Evolutionary conservation across 2,888 invertebrate species (phyloP).

Genomic region (Phyllotreta cruciferae): DNA sequence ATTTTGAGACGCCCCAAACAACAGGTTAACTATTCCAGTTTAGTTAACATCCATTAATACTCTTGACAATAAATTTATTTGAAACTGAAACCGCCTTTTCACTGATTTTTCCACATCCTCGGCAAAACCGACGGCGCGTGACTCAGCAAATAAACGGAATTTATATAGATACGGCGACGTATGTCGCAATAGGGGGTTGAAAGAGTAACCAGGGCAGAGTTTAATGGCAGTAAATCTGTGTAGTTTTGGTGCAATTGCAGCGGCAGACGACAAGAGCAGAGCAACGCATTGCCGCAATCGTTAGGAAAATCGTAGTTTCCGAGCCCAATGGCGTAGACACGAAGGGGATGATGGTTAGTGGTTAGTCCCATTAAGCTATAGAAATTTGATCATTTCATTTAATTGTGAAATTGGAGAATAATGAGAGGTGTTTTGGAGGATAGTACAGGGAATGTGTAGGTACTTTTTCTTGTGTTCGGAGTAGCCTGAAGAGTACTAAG

Average conservation of each 20-base stretch:
- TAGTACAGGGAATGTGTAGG: too few species aligned
- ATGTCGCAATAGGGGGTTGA: constrained; percentile 12
- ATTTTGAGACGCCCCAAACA: too few species aligned
- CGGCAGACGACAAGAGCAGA: constrained; percentile 31
- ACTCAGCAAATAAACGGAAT: too few species aligned
- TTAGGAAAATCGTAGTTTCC: constrained; percentile 43
- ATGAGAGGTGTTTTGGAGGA: too few species aligned
- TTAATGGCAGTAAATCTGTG: constrained; percentile 45
- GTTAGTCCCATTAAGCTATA: too few species aligned
- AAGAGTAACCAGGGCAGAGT: constrained; percentile 21
- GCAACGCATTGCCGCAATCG: constrained; percentile 48
- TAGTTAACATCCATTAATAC: constrained; percentile 3
- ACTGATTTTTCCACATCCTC: neutral
- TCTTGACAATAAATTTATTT: constrained; percentile 18
- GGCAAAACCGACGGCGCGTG: too few species aligned
- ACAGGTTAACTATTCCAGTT: too few species aligned
- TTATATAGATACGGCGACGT: neutral
- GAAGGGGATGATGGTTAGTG: neutral
- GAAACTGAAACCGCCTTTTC: constrained; percentile 4
- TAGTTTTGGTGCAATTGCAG: constrained; percentile 45
- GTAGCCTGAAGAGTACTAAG: too few species aligned
- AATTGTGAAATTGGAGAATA: too few species aligned
- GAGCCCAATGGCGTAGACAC: constrained; percentile 4
- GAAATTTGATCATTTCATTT: too few species aligned
- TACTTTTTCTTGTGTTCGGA: too few species aligned